A percentile compares a stretch with the other conserved stretches of the same genome.
Evolutionary conservation across 92 coral and sea anemone species (phyloP).

Genomic region (Actinostola sp.): DNA sequence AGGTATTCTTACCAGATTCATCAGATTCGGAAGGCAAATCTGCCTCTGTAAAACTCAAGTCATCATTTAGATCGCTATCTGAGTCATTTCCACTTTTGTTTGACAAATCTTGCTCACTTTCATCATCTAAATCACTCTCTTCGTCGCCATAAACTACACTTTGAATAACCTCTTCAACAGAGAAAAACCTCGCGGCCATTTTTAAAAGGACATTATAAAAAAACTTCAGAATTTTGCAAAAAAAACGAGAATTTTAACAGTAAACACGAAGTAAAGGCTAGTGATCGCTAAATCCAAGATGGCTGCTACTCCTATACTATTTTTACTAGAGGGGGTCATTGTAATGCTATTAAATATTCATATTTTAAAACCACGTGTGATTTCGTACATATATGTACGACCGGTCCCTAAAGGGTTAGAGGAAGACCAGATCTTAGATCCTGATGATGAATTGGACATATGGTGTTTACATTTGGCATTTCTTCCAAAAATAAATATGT

Average conservation of each 20-base stretch:
- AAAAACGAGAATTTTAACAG: not conserved
- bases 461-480: no score
- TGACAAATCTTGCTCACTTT: slow-evolving; percentile 14
- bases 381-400: slow-evolving; percentile 19
- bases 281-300: no score
- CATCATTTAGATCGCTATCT: not conserved
- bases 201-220: slow-evolving; percentile 24
- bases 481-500: no score
- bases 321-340: not conserved
- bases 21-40: slow-evolving; percentile 17
- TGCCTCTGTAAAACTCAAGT: no score
- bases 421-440: no score
- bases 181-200: slow-evolving; percentile 26
- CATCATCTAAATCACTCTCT: slow-evolving; percentile 1
- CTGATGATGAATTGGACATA: no score
- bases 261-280: not conserved
- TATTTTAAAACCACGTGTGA: not conserved
- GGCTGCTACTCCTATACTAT: not conserved
- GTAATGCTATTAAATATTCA: not conserved
- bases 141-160: not conserved
- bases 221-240: not conserved
- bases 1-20: not conserved
- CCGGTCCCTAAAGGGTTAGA: slow-evolving; percentile 17
- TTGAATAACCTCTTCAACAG: slow-evolving; percentile 28
- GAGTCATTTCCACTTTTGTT: slow-evolving; percentile 24